These are phyloP conservation scores for Nannospalax galili DNA, from an alignment of 2,113 vertebrate genomes.

Conservation along the genomic window DNA sequence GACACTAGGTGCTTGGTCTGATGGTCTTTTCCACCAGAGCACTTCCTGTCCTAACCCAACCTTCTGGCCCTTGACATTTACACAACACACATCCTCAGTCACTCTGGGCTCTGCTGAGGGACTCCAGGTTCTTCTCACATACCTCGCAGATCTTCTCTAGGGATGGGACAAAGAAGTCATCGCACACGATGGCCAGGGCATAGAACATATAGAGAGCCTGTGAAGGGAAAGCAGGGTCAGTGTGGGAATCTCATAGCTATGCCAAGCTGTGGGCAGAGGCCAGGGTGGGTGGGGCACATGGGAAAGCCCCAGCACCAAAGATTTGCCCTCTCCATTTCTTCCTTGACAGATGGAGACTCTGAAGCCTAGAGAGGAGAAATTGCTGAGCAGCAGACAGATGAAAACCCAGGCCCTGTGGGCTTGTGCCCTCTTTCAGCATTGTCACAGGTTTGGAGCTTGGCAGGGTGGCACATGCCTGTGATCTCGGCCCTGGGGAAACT, in stretches of 20 bases:
- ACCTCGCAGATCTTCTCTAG: slow-evolving; percentile 99
- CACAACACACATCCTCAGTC: accelerated
- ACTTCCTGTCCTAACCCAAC: not conserved
- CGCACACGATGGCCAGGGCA: slow-evolving; percentile 96
- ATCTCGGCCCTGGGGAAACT: not conserved
- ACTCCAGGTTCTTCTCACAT: slow-evolving; percentile 54
- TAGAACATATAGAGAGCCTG: slow-evolving; percentile 99
- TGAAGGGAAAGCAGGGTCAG: not conserved
- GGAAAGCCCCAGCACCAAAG: not conserved
- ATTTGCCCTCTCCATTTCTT: not conserved
- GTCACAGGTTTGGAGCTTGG: not conserved
- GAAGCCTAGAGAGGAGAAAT: not conserved
- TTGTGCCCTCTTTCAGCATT: not conserved
- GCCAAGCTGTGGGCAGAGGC: not conserved
- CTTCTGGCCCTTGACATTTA: not conserved
- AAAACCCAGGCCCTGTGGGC: not conserved
- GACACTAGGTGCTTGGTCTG: accelerated
- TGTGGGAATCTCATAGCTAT: not conserved
- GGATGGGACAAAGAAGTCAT: slow-evolving; percentile 97
- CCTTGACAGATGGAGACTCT: not conserved
- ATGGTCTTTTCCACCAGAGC: not conserved
- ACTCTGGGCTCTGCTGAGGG: not conserved
- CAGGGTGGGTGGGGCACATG: accelerated
- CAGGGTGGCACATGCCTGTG: not conserved
- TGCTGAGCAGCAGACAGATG: not conserved